These are phyloP conservation scores for Tinamus guttatus DNA, from an alignment of 2,113 vertebrate genomes.

Conservation along the genomic window DNA sequence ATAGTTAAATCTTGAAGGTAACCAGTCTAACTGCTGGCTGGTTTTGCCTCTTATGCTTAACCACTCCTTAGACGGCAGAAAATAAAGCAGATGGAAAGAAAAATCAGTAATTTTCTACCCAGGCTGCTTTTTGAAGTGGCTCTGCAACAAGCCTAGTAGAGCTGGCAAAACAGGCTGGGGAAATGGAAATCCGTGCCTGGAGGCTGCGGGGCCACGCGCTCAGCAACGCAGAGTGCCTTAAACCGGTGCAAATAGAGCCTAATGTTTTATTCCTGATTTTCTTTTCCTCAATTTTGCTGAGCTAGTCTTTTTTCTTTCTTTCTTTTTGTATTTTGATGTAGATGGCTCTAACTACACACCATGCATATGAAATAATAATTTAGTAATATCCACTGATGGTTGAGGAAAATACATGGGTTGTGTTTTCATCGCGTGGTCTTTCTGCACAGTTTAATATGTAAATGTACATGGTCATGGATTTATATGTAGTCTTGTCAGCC, in stretches of 20 bases:
- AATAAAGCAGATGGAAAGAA: neutral
- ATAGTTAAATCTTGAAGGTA: neutral
- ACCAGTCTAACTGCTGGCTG: neutral
- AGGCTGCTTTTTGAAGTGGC: neutral
- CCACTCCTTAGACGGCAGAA: neutral
- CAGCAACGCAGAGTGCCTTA: accelerated
- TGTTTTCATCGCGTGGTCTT: neutral
- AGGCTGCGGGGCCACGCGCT: neutral
- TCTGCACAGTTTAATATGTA: neutral
- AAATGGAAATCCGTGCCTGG: neutral
- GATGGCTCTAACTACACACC: neutral
- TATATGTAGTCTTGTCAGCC: neutral
- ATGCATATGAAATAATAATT: neutral
- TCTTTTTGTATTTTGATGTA: neutral
- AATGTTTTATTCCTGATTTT: neutral
- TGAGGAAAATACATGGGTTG: neutral
- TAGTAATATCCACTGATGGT: neutral
- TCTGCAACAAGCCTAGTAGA: neutral
- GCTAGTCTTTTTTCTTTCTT: neutral
- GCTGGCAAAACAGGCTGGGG: neutral
- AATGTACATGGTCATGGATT: neutral
- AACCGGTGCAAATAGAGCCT: neutral
- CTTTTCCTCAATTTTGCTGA: neutral
- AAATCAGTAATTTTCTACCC: neutral
- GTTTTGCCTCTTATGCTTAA: neutral